phyloP scores from a whole-genome alignment of 2,888 invertebrate genomes.

The Drosophila prolongata region DNA sequence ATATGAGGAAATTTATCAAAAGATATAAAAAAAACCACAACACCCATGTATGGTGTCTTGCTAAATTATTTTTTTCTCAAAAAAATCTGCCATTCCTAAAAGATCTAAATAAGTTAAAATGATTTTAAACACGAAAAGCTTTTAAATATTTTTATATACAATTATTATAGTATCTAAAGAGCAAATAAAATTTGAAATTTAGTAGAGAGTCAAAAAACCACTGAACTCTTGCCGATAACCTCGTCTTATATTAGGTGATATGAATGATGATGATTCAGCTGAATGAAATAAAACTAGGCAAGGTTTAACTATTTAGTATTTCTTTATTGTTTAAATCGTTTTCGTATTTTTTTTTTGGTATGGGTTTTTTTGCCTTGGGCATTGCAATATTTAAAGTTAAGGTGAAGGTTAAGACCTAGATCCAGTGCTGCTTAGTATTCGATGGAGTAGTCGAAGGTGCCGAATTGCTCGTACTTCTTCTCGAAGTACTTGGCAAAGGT shows the following conservation, averaged over 20 bases:
- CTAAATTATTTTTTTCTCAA: too few species aligned
- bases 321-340: conserved; percentile 3
- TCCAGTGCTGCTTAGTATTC: conserved; percentile 51
- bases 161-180: too few species aligned
- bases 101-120: too few species aligned
- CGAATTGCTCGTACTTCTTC: conserved; percentile 72
- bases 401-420: conserved; percentile 4
- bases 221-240: too few species aligned
- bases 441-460: conserved; percentile 73
- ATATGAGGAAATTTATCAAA: neutral
- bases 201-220: too few species aligned
- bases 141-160: too few species aligned
- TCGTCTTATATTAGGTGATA: too few species aligned
- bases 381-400: conserved; percentile 11
- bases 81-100: too few species aligned
- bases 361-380: conserved; percentile 7
- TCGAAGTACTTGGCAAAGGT: conserved; percentile 79
- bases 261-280: neutral
- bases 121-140: too few species aligned
- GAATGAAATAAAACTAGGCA: neutral
- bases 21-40: too few species aligned
- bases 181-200: too few species aligned
- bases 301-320: neutral
- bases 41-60: too few species aligned
- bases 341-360: neutral